Conservation (phyloP, 2,888 invertebrate genomes). For the Lycocerus yunnanus region DNA sequence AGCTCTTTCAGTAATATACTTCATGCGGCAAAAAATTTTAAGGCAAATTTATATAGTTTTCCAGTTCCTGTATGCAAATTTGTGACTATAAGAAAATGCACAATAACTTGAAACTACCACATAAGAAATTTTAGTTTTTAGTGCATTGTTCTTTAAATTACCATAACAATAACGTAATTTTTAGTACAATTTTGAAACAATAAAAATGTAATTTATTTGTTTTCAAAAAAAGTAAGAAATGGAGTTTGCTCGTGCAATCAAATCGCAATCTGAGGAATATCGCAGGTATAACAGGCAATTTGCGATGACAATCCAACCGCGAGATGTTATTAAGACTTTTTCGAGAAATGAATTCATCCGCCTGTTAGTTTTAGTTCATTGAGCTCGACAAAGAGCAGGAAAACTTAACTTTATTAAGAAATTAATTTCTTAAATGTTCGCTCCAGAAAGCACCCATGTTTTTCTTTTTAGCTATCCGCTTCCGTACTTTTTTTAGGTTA, state of each 20-base stretch:
- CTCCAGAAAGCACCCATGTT: neutral
- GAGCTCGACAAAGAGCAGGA: slow-evolving; percentile 21
- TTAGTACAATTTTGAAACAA: neutral
- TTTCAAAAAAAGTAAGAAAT: slow-evolving; percentile 8
- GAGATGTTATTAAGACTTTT: slow-evolving; percentile 50
- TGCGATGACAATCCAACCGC: slow-evolving; percentile 46
- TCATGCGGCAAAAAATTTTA: slow-evolving; percentile 7
- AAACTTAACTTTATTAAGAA: neutral
- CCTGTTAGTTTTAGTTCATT: slow-evolving; percentile 39
- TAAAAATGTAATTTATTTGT: neutral
- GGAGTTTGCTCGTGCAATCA: slow-evolving; percentile 26
- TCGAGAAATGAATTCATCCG: slow-evolving; percentile 44
- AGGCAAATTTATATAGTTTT: slow-evolving; percentile 22
- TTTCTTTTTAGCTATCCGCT: neutral
- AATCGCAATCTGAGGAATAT: slow-evolving; percentile 36
- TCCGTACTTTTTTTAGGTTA: neutral
- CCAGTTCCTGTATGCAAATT: slow-evolving; percentile 25
- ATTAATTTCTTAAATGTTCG: neutral
- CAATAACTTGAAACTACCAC: slow-evolving; percentile 16
- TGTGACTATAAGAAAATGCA: slow-evolving; percentile 26
- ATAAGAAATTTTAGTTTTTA: slow-evolving; percentile 15
- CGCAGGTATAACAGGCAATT: slow-evolving; percentile 33
- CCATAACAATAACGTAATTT: neutral
- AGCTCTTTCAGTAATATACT: slow-evolving; percentile 6
- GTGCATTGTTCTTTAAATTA: slow-evolving; percentile 26